Base-by-base conservation (phyloP, 2,888 invertebrate species). In the Imbricaverruca yamaguchii region DNA sequence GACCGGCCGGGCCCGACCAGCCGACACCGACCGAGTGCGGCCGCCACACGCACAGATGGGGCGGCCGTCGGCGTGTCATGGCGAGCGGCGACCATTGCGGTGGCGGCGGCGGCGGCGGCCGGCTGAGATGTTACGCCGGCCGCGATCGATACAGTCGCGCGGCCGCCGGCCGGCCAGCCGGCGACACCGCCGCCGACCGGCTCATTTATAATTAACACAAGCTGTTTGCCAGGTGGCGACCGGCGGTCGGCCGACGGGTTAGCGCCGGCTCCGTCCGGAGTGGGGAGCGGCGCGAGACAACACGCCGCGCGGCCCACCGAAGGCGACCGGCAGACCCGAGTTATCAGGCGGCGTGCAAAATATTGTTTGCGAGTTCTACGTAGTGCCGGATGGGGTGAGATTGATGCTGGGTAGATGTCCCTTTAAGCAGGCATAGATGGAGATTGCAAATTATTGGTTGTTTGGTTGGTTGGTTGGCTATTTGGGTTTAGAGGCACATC, bases 191-290 rank as follows among this genome's bases (percentile, higher is more conserved):
- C 39, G 69, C 7, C 39, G 39, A 39, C 13, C 61, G 69, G 21
- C 69, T 69, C 69, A 69, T 69, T 69, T 69, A 69, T 69, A 69
- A 69, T 69, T 69, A 69, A 69, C 69, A 6, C 69, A 21, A 21
- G 67, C 67, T 21, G 67, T 67, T 25, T 67, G 69, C 39, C 69
- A 25, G 69, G 69, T 39, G 39, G 69, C 15, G 69, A 11, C 39
- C 25, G 13, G 12, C 1, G 25, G 13, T 25, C 18, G 18, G 63
- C 21, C 63, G 63, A 21, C n/a, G 21, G 18, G n/a, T 63, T 9
- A 63, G 9, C 15, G 61, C 63, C n/a, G 21, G 9, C 9, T 4
- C 63, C 21, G 18, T 63, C 63, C 63, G 63, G n/a, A n/a, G 63
- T n/a, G 63, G 63, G 6, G 63, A 63, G 6, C 39, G 39, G 39